Evolutionary conservation across 2,797 vertebrate genomes (phyloP), one percentile per base, ranked within the genome.

Genomic region (Sebastes aleutianus): DNA sequence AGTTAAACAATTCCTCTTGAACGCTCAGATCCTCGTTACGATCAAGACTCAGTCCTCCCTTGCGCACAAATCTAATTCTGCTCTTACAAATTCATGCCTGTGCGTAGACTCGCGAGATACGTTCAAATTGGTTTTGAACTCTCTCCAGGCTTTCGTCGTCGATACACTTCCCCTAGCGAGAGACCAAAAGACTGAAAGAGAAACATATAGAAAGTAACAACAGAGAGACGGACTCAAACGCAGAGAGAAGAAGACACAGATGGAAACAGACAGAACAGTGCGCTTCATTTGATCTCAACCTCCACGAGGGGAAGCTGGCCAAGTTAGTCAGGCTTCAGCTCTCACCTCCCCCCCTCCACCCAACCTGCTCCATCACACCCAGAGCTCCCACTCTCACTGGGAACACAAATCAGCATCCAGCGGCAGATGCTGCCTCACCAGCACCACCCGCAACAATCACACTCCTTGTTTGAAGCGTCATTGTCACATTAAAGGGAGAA

Each of bases 211-310:
- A 74, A 29, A 22, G 10, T 4, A 50, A 50, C 57, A 27, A 13
- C 8, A 54, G 20, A 32, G 63, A 54, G 71, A 58, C 1, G 6
- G 29, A 54, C 36, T 18, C 36, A 3, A 31, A 63, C 24, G 6
- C 54, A 39, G 18, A 79, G 29, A 57, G 53, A 53, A 16, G 63
- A 18, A 27, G 75, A 82, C 31, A 5, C 31, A 63, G 82, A 86
- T 61, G 3, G 56, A 86, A 76, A 66, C 22, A 36, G 63, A 80
- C 72, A 63, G 67, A 76, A 64, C 53, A 2, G 26, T 5, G 34
- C 12, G 54, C 79, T 73, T 84, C 74, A 68, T 84, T 81, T 86
- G 69, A 88, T 77, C 67, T 80, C 83, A 16, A 16, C 32, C 57
- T 88, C 68, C 53, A 47, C n/a, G 0, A 36, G 66, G 66, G 63